Conservation (phyloP, 2,113 vertebrate species). For the Phyllostomus discolor region DNA sequence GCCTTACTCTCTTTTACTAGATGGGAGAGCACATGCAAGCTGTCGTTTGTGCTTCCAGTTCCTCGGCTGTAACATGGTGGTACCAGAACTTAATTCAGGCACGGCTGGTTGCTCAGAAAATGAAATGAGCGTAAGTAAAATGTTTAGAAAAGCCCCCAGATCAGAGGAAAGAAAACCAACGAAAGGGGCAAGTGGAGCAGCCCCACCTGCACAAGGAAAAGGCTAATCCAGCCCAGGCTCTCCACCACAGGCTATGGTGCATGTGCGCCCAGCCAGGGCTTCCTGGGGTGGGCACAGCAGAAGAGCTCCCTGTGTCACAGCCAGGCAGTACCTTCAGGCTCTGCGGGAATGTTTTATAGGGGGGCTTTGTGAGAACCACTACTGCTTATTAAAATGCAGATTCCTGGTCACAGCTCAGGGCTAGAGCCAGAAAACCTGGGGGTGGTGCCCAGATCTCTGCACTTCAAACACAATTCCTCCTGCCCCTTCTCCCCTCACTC, state of each 20-base stretch:
- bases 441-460: fast-evolving
- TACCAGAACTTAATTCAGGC: neutral
- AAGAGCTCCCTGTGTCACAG: neutral
- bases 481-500: fast-evolving
- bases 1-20: neutral
- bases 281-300: neutral
- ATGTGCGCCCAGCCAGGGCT: neutral
- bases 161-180: neutral
- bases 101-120: neutral
- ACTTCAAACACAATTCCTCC: neutral
- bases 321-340: too few relatives aligned
- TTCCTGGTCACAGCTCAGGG: neutral
- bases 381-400: neutral
- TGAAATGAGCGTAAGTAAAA: neutral
- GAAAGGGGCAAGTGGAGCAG: neutral
- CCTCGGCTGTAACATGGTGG: neutral
- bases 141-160: neutral
- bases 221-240: neutral
- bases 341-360: neutral
- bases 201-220: neutral
- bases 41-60: fast-evolving
- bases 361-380: neutral
- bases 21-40: neutral
- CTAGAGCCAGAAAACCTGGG: neutral
- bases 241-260: fast-evolving